Evolutionary conservation across 2,888 invertebrate genomes (phyloP), one percentile per base, ranked within the genome.

Genomic region (Melinopterus prodromus): DNA sequence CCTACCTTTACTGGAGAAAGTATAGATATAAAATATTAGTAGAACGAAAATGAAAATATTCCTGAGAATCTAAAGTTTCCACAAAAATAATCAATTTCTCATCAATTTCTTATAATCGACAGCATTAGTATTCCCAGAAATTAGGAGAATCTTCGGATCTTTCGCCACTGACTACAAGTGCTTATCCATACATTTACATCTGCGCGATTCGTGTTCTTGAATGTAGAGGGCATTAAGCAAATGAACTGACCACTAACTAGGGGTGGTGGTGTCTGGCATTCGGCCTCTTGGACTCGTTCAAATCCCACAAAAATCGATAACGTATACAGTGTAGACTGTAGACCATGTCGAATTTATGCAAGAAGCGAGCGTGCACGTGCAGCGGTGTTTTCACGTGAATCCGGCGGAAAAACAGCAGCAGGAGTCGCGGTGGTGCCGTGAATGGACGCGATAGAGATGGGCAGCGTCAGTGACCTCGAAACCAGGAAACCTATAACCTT

Each of bases 381-480:
- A 77, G 74, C 37, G 35, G 35, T n/a, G 35, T n/a, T 35, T 35
- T 37, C 79, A 80, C 79, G 79, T 80, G 79, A 70, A 36, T 35
- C 38, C 70, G 71, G 53, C 77, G 35, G 69, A 79, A 76, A 75
- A 79, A 79, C 75, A 70, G 37, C 77, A 69, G 36, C 38, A 71
- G 26, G 26, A 71, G 7, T 12, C 2, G 26, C 71, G 26, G 36
- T 7, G 15, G 35, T 70, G 77, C 15, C 69, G 79, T 80, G 79
- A 80, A 80, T 77, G 79, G 79, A 77, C 70, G 70, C 26, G 36
- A 70, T 36, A 16, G 69, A 70, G 38, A 38, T 78, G 71, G 77
- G 77, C 16, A 78, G 76, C 80, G 80, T 78, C 80, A 78, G 71
- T 78, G 80, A 78, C 80, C 80, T 80, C 80, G 78, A 80, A 80